Percentiles rank a stretch among this genome's conserved stretches.
Conservation (phyloP, 2,888 invertebrate species). For the Parascotia fuliginaria region DNA sequence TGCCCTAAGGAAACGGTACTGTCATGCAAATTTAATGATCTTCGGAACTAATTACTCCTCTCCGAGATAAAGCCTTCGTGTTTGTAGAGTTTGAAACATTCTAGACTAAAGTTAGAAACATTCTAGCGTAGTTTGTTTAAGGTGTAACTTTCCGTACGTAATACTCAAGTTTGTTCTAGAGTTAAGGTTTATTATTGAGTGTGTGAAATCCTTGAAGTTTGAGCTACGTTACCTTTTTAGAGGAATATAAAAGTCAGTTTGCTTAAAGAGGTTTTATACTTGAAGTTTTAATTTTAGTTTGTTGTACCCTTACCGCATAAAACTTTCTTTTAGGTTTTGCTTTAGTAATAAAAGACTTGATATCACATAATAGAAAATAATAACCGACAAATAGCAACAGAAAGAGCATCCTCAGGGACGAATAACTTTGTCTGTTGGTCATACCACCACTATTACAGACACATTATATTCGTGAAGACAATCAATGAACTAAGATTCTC, state of each 20-base stretch:
- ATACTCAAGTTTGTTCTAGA: slow-evolving; percentile 70
- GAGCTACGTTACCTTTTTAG: slow-evolving; percentile 35
- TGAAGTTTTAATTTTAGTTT: not conserved
- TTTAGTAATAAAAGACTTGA: too few species aligned
- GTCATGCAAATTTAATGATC: slow-evolving; percentile 74
- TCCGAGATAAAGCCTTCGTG: slow-evolving; percentile 65
- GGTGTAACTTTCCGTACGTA: slow-evolving; percentile 68
- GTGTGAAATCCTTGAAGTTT: slow-evolving; percentile 38
- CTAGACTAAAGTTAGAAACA: slow-evolving; percentile 59
- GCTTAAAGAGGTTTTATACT: not conserved
- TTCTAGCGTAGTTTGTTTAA: slow-evolving; percentile 61
- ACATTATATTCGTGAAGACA: too few species aligned
- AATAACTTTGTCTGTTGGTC: too few species aligned
- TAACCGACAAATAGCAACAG: too few species aligned
- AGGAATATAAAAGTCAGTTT: slow-evolving; percentile 51
- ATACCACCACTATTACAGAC: too few species aligned
- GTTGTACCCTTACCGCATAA: too few species aligned
- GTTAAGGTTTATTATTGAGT: slow-evolving; percentile 62
- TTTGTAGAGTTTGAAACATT: slow-evolving; percentile 71
- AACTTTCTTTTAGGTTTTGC: too few species aligned
- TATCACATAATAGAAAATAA: too few species aligned
- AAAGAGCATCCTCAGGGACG: too few species aligned
- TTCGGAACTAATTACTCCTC: slow-evolving; percentile 74
- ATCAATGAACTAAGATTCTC: too few species aligned
- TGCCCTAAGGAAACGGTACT: slow-evolving; percentile 58